These are phyloP conservation scores for Fundulus diaphanus DNA, from an alignment of 2,797 vertebrate species.

Conservation along the genomic window DNA sequence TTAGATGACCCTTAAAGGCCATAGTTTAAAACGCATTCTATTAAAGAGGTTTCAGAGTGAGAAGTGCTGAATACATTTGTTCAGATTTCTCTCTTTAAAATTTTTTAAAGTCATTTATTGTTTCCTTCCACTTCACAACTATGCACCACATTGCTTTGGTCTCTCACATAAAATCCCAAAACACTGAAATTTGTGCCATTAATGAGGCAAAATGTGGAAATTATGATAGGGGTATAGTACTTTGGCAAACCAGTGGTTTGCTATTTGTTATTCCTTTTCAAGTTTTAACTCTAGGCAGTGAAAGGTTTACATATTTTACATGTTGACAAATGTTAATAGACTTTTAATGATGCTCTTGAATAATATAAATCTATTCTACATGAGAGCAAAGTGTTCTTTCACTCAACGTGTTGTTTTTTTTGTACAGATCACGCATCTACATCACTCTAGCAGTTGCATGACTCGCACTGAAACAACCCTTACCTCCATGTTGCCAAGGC, in stretches of 20 bases:
- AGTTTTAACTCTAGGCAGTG: neutral
- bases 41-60: too few relatives aligned
- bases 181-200: neutral
- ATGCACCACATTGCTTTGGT: neutral
- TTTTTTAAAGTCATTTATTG: neutral
- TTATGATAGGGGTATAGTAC: neutral
- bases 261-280: neutral
- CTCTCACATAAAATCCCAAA: neutral
- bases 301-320: neutral
- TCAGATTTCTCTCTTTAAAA: neutral
- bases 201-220: neutral
- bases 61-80: neutral
- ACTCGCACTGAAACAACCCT: neutral
- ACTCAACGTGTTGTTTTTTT: neutral
- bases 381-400: neutral
- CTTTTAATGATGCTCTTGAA: neutral
- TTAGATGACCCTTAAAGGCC: neutral
- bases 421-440: neutral
- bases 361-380: neutral
- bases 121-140: neutral
- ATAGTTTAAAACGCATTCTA: too few relatives aligned
- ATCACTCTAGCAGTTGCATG: constrained; percentile 26
- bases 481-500: constrained; percentile 31
- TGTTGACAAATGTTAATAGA: neutral
- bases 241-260: neutral